Conservation (phyloP, 2,888 invertebrate genomes). For the Yponomeuta plumbellus region DNA sequence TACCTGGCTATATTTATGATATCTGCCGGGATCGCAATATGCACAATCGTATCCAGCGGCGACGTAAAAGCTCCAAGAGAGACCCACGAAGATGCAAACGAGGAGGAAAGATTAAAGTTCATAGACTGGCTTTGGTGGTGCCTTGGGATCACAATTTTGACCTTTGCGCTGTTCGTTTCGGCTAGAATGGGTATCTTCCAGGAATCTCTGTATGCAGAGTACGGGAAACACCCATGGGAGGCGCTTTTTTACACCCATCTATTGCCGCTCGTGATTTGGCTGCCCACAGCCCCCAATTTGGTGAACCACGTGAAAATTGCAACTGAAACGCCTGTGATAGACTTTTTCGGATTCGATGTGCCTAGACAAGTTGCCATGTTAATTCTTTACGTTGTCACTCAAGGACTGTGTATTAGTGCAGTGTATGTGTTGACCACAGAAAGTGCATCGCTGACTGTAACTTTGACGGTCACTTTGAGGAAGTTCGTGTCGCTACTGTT, state of each 20-base stretch:
- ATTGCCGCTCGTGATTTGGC: constrained; percentile 92
- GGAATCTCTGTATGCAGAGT: constrained; percentile 86
- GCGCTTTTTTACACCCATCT: constrained; percentile 93
- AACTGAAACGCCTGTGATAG: constrained; percentile 78
- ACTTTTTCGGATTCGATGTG: constrained; percentile 76
- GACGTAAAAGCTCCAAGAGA: constrained; percentile 78
- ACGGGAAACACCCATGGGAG: constrained; percentile 95
- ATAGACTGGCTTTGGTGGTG: constrained; percentile 79
- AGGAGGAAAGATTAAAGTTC: constrained; percentile 57
- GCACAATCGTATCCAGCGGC: constrained; percentile 90
- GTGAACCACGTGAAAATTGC: constrained; percentile 85
- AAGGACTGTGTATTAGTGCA: constrained; percentile 94
- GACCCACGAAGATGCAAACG: constrained; percentile 55
- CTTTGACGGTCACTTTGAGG: constrained; percentile 94
- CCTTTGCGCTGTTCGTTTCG: constrained; percentile 92
- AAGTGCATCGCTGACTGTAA: constrained; percentile 95
- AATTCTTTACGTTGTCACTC: constrained; percentile 89
- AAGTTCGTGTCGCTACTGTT: constrained; percentile 97
- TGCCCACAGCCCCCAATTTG: constrained; percentile 86
- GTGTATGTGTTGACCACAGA: constrained; percentile 96
- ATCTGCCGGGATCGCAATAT: constrained; percentile 92
- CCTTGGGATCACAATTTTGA: constrained; percentile 86
- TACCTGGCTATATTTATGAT: constrained; percentile 95
- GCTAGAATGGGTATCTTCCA: constrained; percentile 98
- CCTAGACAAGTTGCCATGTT: constrained; percentile 88